Evolutionary conservation across 2,797 vertebrate genomes (phyloP), one percentile per base, ranked within the genome.

Genomic region (Chrosomus eos): DNA sequence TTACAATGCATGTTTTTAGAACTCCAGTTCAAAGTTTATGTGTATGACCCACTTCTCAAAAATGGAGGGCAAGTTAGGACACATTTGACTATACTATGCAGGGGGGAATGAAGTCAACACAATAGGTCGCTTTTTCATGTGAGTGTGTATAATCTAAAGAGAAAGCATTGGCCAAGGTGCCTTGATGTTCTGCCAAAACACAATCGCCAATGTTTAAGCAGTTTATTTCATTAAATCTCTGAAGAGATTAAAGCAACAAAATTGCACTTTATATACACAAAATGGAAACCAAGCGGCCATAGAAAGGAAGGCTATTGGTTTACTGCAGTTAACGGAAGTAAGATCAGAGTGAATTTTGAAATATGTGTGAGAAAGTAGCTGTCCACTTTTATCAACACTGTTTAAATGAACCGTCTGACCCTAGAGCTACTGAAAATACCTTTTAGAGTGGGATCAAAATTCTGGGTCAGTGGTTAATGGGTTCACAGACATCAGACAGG

Each of bases 21-120:
- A 38, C 53, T 26, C 36, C 21, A 62, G 72, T 55, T 84, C 28
- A 28, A 43, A 55, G 31, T n/a, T n/a, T 81, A 79, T 68, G 58
- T 33, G 51, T 43, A 66, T 58, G 79, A 67, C 67, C 82, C 82
- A 78, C 31, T 75, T 76, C n/a, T 40, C 10, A 74, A 81, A 86
- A 81, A 88, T 21, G 23, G 66, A 62, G 60, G 38, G 28, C 87
- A 85, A 28, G 87, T 86, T 73, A n/a, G 51, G 68, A 83, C 87
- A 85, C 36, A 84, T 66, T 66, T 78, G 23, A 3, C 43, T 33
- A 78, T 71, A 72, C 51, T 38, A 71, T 48, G 21, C 68, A 75
- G 28, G 33, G 26, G 70, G 70, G 43, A 72, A 70, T 83, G 43
- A 75, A 23, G 51, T 45, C 16, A 51, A 62, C 66, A 84, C 36